Evolutionary conservation across 2,888 invertebrate species (phyloP), one percentile per base, ranked within the genome.

Genomic region (Trypoxylon attenuatum): DNA sequence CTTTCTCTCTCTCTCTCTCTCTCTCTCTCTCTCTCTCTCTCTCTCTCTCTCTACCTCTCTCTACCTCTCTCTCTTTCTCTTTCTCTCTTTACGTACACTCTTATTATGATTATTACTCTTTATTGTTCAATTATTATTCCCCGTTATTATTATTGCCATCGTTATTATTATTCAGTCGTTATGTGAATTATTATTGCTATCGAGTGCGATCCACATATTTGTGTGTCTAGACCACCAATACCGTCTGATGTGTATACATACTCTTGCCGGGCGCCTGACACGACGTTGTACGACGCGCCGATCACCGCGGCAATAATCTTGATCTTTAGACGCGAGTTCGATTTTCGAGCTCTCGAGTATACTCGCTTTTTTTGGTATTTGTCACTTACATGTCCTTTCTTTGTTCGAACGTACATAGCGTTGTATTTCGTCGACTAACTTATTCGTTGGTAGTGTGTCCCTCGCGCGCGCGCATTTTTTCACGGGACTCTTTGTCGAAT

Each of bases 31-130:
- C n/a, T 10, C 10, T 33, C 33, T 33, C 33, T 29, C 6, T 10
- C 29, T 29, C 13, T 29, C 29, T 29, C 5, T 29, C 29, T 29
- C 29, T 29, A 10, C 13, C 2, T 29, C 29, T 29, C 29, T 33
- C 5, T 33, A 10, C n/a, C 33, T 13, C 13, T 33, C 33, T 33
- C 5, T 33, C 33, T 13, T 33, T 33, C 13, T 13, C 33, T 33
- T 13, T 33, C 5, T 33, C 33, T 33, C 33, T 76, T 80, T 76
- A 76, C 75, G 70, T 77, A 77, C 77, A 75, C 73, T 66, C 72
- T 63, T 68, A 69, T 69, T 66, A 69, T 61, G 47, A 61, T 69
- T 54, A 61, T 56, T 65, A 54, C 60, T 62, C 54, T 45, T 59
- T 56, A 53, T 64, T 67, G 71, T 70, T 63, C 54, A 63, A 53